Base-by-base conservation (phyloP, 2,888 invertebrate genomes). In the Tetragonisca angustula region DNA sequence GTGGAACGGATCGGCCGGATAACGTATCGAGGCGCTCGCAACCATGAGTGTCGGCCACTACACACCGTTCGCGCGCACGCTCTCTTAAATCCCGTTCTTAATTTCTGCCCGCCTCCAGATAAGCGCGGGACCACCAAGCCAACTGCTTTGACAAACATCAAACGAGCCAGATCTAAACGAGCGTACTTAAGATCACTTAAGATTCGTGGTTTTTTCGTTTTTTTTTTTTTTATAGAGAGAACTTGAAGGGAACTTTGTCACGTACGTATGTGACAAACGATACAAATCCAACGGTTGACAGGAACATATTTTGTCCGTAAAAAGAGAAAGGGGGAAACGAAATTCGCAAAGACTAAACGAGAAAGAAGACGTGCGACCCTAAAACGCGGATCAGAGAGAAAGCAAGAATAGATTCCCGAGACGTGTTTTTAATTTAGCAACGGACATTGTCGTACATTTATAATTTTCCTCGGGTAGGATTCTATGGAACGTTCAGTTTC, bases 1-100 rank as follows among this genome's bases (percentile, higher is more conserved):
- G 80, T 81, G 77, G 81, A 85, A 84, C 83, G 85, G 85, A 89
- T 84, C 64, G 71, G 50, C 32, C 73, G 68, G 87, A 88, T 90
- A 90, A 83, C 73, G 67, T 83, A 85, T 86, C 86, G 59, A 65
- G 67, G 70, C 62, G 64, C 62, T 65, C 36, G 61, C 24, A 59
- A 70, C 9, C 69, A 61, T 17, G 11, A 9, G 21, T 43, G 43
- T n/a, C 32, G 61, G 52, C 50, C 70, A 61, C 32, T 69, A 32
- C 32, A 70, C 6, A 9, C 13, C 6, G 19, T 27, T 43, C 24
- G 17, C 62, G 21, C 59, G 65, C 65, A 19, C 32, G 24, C 64
- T 61, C 70, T 68, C 74, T 56, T 72, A 77, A 76, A 79, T 80
- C 68, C 32, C 52, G 83, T 78, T 85, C 70, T 64, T 69, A 50